Conservation (phyloP, 2,888 invertebrate species). For the Priocnemis perturbator region DNA sequence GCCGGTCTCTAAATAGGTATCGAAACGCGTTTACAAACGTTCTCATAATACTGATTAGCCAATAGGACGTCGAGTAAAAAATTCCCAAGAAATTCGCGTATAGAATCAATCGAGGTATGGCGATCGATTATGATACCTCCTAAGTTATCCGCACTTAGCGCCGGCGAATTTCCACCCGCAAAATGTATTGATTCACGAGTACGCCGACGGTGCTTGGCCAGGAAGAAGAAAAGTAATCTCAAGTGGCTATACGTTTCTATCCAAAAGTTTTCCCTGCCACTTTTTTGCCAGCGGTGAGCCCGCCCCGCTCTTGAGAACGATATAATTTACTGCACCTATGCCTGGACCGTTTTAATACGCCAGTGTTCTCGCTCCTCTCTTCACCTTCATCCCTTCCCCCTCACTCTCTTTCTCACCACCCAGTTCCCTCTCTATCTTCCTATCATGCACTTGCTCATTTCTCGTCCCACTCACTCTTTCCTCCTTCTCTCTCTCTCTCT, state of each 20-base stretch:
- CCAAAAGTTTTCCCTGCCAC: slow-evolving; percentile 45
- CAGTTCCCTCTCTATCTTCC: slow-evolving; percentile 26
- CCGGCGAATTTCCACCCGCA: neutral
- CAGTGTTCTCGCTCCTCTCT: slow-evolving; percentile 32
- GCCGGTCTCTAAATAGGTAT: too few relatives aligned
- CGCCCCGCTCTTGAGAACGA: slow-evolving; percentile 44
- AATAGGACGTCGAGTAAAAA: too few relatives aligned
- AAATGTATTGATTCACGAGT: slow-evolving; percentile 20
- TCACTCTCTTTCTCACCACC: slow-evolving; percentile 22
- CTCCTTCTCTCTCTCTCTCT: neutral
- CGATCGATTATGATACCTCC: too few relatives aligned
- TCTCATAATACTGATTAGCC: too few relatives aligned
- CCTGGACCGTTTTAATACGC: slow-evolving; percentile 59
- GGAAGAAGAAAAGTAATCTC: slow-evolving; percentile 54
- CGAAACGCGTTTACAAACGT: too few relatives aligned
- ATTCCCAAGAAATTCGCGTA: neutral
- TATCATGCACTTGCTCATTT: neutral
- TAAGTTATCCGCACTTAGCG: too few relatives aligned
- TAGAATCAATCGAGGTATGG: neutral
- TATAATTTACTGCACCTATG: slow-evolving; percentile 64
- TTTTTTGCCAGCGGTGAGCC: slow-evolving; percentile 11
- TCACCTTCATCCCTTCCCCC: slow-evolving; percentile 12
- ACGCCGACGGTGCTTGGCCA: slow-evolving; percentile 22
- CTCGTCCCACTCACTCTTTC: neutral
- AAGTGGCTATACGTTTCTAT: slow-evolving; percentile 51